phyloP scores from a whole-genome alignment of 2,797 vertebrate species.

The Pelobates cultripes region DNA sequence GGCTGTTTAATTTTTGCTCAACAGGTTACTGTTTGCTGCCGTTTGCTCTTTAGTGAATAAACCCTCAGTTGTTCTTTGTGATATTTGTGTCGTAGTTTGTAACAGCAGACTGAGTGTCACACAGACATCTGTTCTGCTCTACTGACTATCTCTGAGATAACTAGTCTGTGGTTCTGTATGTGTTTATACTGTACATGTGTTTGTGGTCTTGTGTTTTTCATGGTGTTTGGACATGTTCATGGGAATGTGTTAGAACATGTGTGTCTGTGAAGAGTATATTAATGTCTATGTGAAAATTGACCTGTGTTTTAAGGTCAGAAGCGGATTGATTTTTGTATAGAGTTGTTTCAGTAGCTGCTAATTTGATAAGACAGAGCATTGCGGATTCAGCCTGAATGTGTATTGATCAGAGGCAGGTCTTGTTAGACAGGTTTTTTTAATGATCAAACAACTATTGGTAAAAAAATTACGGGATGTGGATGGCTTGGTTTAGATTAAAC shows the following conservation, averaged over 20 bases:
- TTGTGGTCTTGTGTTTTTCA: conserved; percentile 6
- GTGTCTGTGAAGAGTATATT: conserved; percentile 25
- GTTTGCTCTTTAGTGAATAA: no score
- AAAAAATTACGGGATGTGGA: conserved; percentile 56
- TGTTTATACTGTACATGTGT: conserved; percentile 11
- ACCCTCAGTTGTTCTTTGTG: no score
- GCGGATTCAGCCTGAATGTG: conserved; percentile 57
- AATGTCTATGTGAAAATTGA: conserved; percentile 52
- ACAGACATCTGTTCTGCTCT: conserved; percentile 11
- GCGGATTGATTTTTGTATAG: conserved; percentile 54
- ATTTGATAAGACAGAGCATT: conserved; percentile 60
- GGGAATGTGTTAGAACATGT: conserved; percentile 26
- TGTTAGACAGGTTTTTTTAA: conserved; percentile 55
- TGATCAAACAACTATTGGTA: conserved; percentile 59
- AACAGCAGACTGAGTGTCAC: conserved; percentile 6
- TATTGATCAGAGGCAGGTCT: conserved; percentile 58
- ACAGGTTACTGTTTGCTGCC: no score
- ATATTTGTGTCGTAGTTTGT: no score
- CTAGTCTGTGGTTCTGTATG: conserved; percentile 4
- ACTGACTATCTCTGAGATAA: conserved; percentile 1
- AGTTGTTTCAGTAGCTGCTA: conserved; percentile 60
- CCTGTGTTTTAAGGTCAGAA: conserved; percentile 53
- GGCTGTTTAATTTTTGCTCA: no score
- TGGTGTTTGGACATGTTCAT: not conserved
- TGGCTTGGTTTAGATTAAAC: conserved; percentile 4